Percentiles rank a stretch among this genome's conserved stretches.
Conservation (phyloP, 2,888 invertebrate species). For the Erpobdella octoculata region DNA sequence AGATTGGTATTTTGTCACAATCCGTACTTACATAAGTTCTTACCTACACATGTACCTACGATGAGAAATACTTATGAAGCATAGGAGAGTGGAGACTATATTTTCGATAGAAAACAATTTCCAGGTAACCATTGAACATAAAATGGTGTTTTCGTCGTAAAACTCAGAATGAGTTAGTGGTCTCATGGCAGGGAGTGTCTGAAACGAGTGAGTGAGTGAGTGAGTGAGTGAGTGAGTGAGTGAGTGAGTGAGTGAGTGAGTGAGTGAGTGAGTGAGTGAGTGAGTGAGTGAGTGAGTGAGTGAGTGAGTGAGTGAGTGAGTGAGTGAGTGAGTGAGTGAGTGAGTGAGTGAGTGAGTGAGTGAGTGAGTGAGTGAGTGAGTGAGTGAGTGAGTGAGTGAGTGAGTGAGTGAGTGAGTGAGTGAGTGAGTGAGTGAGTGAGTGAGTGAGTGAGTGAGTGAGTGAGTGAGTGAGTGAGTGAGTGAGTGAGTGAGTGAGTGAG, state of each 20-base stretch:
- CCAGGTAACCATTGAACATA: too few relatives aligned
- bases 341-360: conserved; percentile 28
- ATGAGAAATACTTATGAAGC: too few relatives aligned
- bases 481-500: conserved; percentile 16
- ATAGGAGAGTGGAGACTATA: too few relatives aligned
- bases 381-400: conserved; percentile 23
- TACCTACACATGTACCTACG: too few relatives aligned
- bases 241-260: conserved; percentile 10
- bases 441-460: conserved; percentile 25
- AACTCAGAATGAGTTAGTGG: too few relatives aligned
- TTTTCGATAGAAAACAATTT: too few relatives aligned
- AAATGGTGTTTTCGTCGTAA: too few relatives aligned
- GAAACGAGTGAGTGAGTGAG: conserved; percentile 16
- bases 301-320: conserved; percentile 23
- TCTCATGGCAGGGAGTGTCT: too few relatives aligned
- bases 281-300: conserved; percentile 1
- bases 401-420: conserved; percentile 13
- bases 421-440: conserved; percentile 21
- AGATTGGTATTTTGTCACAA: too few relatives aligned
- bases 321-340: conserved; percentile 20
- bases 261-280: conserved; percentile 25
- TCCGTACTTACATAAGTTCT: too few relatives aligned
- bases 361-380: conserved; percentile 19
- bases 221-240: conserved; percentile 19
- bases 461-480: conserved; percentile 21